Evolutionary conservation across 2,888 invertebrate genomes (phyloP), one percentile per base, ranked within the genome.

Genomic region (Habroteleia sp.): DNA sequence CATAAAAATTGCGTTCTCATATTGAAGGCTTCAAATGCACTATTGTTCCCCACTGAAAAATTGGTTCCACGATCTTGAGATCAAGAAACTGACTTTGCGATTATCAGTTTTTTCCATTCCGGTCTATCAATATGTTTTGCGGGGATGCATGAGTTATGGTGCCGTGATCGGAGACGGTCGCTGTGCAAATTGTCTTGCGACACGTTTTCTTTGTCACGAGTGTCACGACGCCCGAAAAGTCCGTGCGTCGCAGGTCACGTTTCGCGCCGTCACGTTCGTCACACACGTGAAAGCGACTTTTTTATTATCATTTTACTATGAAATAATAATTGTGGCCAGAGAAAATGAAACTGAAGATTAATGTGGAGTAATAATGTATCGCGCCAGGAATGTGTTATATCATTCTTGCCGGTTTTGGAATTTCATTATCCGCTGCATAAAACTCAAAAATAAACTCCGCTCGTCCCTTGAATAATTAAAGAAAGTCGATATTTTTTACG

Each of bases 201-300:
- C 60, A 60, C 41, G 42, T 66, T 72, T 52, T 58, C 52, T 20
- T 56, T 11, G 50, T 72, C 72, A 72, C 65, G 65, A 72, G 20
- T 56, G 29, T 65, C 65, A 72, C 65, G 62, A 63, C 39, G 25
- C 16, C 46, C 52, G 27, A 65, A 65, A 65, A 71, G 54, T 46
- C 39, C 23, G 23, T 37, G 62, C 52, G 54, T 62, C 20, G 65
- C 16, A 14, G 54, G 56, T 72, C 63, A 72, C 56, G 72, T 72
- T 56, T 63, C 25, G 17, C 27, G 48, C 23, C 14, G 54, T 63
- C 63, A 48, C 62, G 62, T 71, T 37, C 20, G 25, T 54, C 54
- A 39, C 41, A 44, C 39, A 71, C 44, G 48, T 44, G 65, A 65
- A 65, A 48, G 48, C 48, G 17, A n/a, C 13, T 8, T 23, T 33